A percentile compares a stretch with the other conserved stretches of the same genome.
phyloP scores from a whole-genome alignment of 2,888 invertebrate genomes.

The Quadroppia sp. region DNA sequence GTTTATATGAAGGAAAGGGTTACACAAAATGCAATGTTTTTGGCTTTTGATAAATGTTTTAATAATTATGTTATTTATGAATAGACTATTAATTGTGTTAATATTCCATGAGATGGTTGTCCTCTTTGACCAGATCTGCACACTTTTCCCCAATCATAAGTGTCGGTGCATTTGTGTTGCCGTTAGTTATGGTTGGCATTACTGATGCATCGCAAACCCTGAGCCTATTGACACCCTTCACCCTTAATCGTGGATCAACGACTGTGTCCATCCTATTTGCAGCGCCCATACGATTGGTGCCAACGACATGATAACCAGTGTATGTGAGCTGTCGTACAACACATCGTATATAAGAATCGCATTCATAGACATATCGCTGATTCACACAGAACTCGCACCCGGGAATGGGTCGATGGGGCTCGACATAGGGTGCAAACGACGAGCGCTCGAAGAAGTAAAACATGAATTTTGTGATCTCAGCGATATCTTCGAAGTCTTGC shows the following conservation, averaged over 20 bases:
- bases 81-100: no score
- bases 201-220: not conserved
- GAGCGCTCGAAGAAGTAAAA: not conserved
- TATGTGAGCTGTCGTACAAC: not conserved
- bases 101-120: no score
- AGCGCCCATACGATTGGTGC: slow-evolving; percentile 6
- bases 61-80: no score
- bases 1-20: no score
- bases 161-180: not conserved
- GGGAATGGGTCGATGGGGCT: not conserved
- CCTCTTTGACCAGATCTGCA: slow-evolving; percentile 14
- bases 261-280: not conserved
- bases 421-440: not conserved
- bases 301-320: slow-evolving; percentile 1
- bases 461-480: not conserved
- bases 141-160: slow-evolving; percentile 23
- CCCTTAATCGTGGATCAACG: not conserved
- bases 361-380: not conserved
- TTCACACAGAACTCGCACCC: not conserved
- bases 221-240: not conserved
- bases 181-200: not conserved
- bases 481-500: not conserved
- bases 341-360: slow-evolving; percentile 1
- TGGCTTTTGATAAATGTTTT: no score
- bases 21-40: no score